Base-by-base conservation (phyloP, 2,113 vertebrate genomes). In the Coturnix japonica region DNA sequence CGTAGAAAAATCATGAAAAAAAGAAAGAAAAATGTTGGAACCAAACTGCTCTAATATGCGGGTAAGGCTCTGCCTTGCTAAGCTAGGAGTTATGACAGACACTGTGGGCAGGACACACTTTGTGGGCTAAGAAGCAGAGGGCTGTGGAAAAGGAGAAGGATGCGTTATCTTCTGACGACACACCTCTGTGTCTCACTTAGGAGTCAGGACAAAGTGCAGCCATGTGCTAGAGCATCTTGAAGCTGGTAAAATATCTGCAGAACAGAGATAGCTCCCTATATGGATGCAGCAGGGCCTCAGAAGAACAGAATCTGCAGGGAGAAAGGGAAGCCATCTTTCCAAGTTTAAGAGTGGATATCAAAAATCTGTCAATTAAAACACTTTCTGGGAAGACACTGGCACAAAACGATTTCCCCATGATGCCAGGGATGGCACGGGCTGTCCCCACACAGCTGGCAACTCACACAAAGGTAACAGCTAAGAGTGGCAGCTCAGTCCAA, bases 101-200 rank as follows among this genome's bases (percentile, higher is more conserved):
- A 1, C 35, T 47, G 39, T 49, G 41, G 82, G 43, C 13, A 90
- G 39, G 30, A 28, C 12, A 43, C 7, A n/a, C n/a, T 90, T 87
- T 70, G 44, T 39, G 53, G 64, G 35, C 23, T 51, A 73, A 75
- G 59, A 65, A 51, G 64, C 13, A 76, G 49, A n/a, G 0, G 0
- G 31, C 53, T 82, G 20, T 85, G 67, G 75, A 75, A 91, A 87
- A 82, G 25, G 5, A 81, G 7, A 71, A 21, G 53, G 30, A 23
- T 49, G 26, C 47, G 63, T n/a, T 56, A 31, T 8, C 37, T 78
- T 47, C 8, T 0, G 0, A 49, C 20, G 77, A 31, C 0, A 0
- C 19, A 4, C 18, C 20, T 78, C 60, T 51, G 6, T 31, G 28
- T 46, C 53, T 51, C 11, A 9, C 8, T 31, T 20, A 56, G 33